These are phyloP conservation scores for Xylophagus ater DNA, from an alignment of 2,888 invertebrate species.

Conservation along the genomic window DNA sequence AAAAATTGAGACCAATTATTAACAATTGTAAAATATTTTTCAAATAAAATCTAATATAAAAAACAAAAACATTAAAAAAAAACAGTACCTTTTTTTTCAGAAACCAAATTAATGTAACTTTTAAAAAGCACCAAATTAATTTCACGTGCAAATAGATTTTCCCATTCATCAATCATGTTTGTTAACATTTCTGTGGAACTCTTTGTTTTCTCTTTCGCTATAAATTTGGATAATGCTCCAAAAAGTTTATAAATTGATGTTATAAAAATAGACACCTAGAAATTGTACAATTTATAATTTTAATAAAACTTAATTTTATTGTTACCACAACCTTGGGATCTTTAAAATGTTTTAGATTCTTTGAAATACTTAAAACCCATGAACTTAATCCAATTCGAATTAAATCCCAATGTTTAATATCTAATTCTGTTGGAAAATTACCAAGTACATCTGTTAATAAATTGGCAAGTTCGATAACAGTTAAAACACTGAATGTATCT, in stretches of 20 bases:
- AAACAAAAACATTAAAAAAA: no score
- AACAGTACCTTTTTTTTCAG: constrained; percentile 20
- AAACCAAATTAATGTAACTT: constrained; percentile 26
- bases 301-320: constrained; percentile 15
- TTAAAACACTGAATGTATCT: constrained; percentile 24
- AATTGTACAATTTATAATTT: constrained; percentile 8
- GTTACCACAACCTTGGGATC: constrained; percentile 36
- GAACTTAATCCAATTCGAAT: constrained; percentile 56
- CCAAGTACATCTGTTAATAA: constrained; percentile 29
- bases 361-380: constrained; percentile 48
- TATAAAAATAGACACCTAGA: constrained; percentile 42
- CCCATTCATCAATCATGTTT: constrained; percentile 54
- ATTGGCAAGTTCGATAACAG: constrained; percentile 31
- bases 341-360: constrained; percentile 35
- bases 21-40: no score
- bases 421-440: constrained; percentile 30
- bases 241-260: constrained; percentile 45
- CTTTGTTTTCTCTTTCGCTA: constrained; percentile 32
- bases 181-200: constrained; percentile 32
- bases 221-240: constrained; percentile 39
- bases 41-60: no score
- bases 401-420: constrained; percentile 58
- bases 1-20: no score
- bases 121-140: constrained; percentile 39
- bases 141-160: constrained; percentile 59